These are phyloP conservation scores for Dicyrtoma fusca DNA, from an alignment of 2,888 invertebrate genomes.

Conservation along the genomic window DNA sequence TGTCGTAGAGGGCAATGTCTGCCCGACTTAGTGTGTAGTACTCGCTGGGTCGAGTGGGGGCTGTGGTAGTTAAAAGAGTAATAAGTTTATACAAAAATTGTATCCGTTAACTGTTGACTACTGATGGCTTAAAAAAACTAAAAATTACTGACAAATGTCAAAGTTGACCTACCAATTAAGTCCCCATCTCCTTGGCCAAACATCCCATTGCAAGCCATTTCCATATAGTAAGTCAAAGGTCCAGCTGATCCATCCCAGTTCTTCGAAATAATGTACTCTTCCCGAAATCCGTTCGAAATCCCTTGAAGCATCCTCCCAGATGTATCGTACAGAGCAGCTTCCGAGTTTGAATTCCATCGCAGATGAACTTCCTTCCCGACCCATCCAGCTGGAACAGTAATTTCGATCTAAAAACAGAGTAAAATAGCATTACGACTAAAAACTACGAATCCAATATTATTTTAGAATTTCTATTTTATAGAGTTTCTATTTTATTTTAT, in stretches of 20 bases:
- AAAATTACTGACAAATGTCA: no score
- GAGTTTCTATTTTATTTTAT: no score
- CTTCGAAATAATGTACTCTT: constrained; percentile 54
- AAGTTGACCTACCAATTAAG: constrained; percentile 11
- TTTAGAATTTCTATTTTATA: background rate
- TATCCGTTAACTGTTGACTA: no score
- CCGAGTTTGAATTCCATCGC: constrained; percentile 61
- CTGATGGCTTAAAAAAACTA: no score
- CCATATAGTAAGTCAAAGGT: constrained; percentile 59
- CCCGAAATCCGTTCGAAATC: constrained; percentile 50
- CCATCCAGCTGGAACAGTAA: constrained; percentile 61
- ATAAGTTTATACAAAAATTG: no score
- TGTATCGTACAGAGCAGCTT: constrained; percentile 60
- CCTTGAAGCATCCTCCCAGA: constrained; percentile 60
- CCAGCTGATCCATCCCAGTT: constrained; percentile 43
- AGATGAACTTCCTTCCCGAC: constrained; percentile 61
- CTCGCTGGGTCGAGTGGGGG: constrained; percentile 60
- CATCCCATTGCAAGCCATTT: constrained; percentile 63
- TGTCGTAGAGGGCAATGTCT: constrained; percentile 60
- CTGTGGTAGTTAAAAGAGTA: no score
- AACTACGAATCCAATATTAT: no score
- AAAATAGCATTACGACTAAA: background rate
- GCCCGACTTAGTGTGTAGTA: constrained; percentile 59
- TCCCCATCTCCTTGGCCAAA: constrained; percentile 61
- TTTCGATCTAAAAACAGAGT: constrained; percentile 53